Conservation (phyloP, 2,888 invertebrate species). For the Caenorhabditis plicata region DNA sequence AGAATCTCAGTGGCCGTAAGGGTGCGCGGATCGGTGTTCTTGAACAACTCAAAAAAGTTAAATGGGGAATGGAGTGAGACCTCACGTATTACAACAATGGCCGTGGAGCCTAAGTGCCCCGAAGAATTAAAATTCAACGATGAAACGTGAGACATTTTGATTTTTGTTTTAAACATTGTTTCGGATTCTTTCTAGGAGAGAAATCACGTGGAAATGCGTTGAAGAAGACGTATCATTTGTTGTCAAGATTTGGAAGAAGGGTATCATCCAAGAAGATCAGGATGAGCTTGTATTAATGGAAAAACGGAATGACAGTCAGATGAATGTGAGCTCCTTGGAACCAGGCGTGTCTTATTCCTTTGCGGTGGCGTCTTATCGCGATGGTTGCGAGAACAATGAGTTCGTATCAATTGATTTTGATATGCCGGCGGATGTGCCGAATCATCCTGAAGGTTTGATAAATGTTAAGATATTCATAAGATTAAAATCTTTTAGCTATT, state of each 20-base stretch:
- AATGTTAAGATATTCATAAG: neutral
- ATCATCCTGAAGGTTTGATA: constrained; percentile 26
- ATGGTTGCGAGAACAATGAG: constrained; percentile 12
- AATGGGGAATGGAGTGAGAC: too few species aligned
- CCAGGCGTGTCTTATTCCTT: constrained; percentile 2
- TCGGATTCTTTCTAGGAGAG: too few species aligned
- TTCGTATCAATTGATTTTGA: constrained; percentile 7
- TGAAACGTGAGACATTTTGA: too few species aligned
- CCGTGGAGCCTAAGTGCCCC: too few species aligned
- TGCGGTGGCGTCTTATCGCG: constrained; percentile 71
- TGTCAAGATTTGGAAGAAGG: constrained; percentile 1
- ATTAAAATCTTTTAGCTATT: neutral
- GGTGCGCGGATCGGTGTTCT: too few species aligned
- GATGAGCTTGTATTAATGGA: too few species aligned
- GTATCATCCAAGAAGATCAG: constrained; percentile 1
- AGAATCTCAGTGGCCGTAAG: too few species aligned
- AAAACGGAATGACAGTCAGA: neutral
- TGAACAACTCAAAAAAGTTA: too few species aligned
- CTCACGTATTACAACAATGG: too few species aligned
- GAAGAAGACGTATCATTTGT: constrained; percentile 4
- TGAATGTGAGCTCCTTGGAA: neutral
- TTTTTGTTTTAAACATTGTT: too few species aligned
- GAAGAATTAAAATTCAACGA: too few species aligned
- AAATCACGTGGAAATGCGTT: too few species aligned
- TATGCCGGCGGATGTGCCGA: constrained; percentile 42